Percentiles rank a stretch among this genome's conserved stretches.
Evolutionary conservation across 2,797 vertebrate species (phyloP).

Genomic region (Acrossocheilus fasciatus): DNA sequence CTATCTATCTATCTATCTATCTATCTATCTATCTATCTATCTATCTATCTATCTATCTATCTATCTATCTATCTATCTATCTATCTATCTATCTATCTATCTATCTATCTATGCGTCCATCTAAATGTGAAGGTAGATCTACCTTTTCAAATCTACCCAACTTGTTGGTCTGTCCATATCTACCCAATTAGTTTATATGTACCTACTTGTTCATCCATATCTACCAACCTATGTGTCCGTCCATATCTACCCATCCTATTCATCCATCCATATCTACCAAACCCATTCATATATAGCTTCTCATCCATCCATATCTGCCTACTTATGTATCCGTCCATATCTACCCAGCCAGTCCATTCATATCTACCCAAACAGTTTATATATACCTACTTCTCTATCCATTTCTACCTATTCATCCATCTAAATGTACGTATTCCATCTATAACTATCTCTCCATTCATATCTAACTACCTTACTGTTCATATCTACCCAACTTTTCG

Average conservation of each 20-base stretch:
- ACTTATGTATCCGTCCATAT: neutral
- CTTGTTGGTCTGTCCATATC: too few relatives aligned
- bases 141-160: neutral
- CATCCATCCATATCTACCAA: neutral
- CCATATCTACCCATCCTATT: neutral
- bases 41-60: too few relatives aligned
- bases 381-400: neutral
- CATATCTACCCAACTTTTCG: neutral
- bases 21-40: neutral
- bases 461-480: neutral
- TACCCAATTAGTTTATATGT: neutral
- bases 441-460: neutral
- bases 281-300: too few relatives aligned
- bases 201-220: too few relatives aligned
- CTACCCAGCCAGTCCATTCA: too few relatives aligned
- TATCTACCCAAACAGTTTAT: neutral
- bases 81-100: too few relatives aligned
- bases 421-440: neutral
- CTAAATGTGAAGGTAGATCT: neutral
- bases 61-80: neutral
- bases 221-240: neutral
- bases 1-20: too few relatives aligned
- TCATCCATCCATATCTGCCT: neutral
- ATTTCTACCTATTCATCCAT: neutral
- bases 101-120: neutral